Base-by-base conservation (phyloP, 2,888 invertebrate genomes). In the Diplolepis rosae region DNA sequence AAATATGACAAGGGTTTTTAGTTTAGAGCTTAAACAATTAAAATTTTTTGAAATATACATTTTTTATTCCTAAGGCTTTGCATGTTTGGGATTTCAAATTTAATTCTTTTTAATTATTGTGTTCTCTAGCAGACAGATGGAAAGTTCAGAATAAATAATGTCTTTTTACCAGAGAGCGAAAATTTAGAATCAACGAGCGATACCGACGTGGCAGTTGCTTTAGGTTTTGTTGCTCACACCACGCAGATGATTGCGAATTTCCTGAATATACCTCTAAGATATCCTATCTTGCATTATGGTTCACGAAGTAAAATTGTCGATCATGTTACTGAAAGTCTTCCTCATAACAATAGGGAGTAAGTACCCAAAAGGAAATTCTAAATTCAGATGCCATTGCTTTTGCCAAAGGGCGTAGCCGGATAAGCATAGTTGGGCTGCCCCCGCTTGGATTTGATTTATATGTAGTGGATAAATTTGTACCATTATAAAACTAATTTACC, bases 181-280 rank as follows among this genome's bases (percentile, higher is more conserved):
- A 90, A 91, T 72, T 78, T 89, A 71, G 89, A 90, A 52, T 80
- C 83, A 24, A 88, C 90, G 56, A 91, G 92, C 54, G 94, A 95
- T 74, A 91, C 91, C 22, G 93, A 92, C 89, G 90, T 96, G 68
- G 93, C 96, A 0, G 95, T 96, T n/a, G 96, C 96, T 0, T 91
- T 97, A 2, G 97, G 98, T 6, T 95, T 94, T 86, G 94, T 95
- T 9, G 94, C 96, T 15, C 98, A 98, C 85, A 91, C 95, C 15
- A 91, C 95, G 0, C 92, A 94, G 73, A 93, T 97, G 90, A 93
- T 96, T 61, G 94, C 96, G 1, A 93, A 93, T 61, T 92, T 98
- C 81, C 90, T 98, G 66, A 94, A 95, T 87, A 93, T 96, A 80
- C 97, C 98, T 35, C 90, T 97, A 22, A 91, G 98, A 45, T 98